Evolutionary conservation across 1,140 invertebrate species (phyloP), one percentile per base, ranked within the genome.

Genomic region (Diorhabda sublineata): DNA sequence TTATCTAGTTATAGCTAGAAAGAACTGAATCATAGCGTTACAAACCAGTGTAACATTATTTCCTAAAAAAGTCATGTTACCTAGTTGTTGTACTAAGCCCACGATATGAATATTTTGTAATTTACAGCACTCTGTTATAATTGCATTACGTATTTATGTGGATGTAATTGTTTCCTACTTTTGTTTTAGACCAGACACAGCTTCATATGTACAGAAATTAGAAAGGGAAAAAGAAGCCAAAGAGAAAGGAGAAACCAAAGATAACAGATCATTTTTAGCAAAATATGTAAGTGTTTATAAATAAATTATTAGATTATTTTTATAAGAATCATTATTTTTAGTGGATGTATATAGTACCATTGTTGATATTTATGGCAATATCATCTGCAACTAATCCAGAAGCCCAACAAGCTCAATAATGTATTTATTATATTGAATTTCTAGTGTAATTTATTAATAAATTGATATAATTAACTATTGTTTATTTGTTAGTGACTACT

Each of bases 261-360:
- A 98, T 80, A 97, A 96, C 80, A 85, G 94, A 77, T 96, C 94
- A 61, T 98, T 98, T 81, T 87, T 98, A 76, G 92, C 92, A 1
- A 98, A 97, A 97, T 98, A 98, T 86, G 95, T 97, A 89, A 92
- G 92, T 89, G 58, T 56, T 59, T 11, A 59, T 59, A 7, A 11
- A 59, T 11, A 2, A 8, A 8, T 62, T 9, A 11, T 45, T 44
- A 5, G 3, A 26, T 52, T 64, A 26, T 6, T 9, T 65, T 57
- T 45, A 58, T 5, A 56, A 64, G 2, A 43, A 8, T 47, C 2
- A 64, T 77, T 79, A 77, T 78, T 90, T 89, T 73, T 84, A 96
- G 93, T 97, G 95, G 95, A 96, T 97, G 92, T 97, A 97, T 80
- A 95, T 97, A 76, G 89, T 97, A 52, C 94, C 94, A 3, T 87